Conservation (phyloP, 2,113 vertebrate species). For the Gavia stellata region DNA sequence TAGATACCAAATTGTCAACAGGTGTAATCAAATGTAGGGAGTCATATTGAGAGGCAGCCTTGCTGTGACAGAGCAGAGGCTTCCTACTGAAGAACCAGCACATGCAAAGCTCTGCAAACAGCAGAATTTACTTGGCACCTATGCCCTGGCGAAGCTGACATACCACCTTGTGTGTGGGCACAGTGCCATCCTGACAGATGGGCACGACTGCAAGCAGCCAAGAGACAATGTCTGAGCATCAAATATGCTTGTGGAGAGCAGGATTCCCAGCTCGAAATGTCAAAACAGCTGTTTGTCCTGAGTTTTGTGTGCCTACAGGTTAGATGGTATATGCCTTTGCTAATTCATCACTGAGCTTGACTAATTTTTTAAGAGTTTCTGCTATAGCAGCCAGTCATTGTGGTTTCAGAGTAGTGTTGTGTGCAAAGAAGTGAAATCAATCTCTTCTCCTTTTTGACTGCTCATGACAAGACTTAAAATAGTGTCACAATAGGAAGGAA, state of each 20-base stretch:
- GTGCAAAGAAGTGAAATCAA: neutral
- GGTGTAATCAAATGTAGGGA: constrained; percentile 3
- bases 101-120: constrained; percentile 45
- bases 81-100: constrained; percentile 39
- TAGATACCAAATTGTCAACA: neutral
- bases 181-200: constrained; percentile 71
- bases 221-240: constrained; percentile 68
- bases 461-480: neutral
- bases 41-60: constrained; percentile 11
- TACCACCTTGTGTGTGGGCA: constrained; percentile 67
- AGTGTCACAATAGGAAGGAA: neutral
- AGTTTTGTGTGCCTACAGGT: constrained; percentile 13
- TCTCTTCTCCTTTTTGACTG: neutral
- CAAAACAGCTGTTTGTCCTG: constrained; percentile 60
- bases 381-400: neutral
- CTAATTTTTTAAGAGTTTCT: constrained; percentile 19
- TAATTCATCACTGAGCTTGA: constrained; percentile 35
- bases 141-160: constrained; percentile 43
- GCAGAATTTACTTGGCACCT: constrained; percentile 59
- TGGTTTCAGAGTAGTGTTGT: neutral
- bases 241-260: constrained; percentile 62
- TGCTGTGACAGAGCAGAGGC: constrained; percentile 32
- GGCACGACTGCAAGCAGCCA: constrained; percentile 44
- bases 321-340: neutral
- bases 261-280: constrained; percentile 52